Conservation (phyloP, 1,140 invertebrate species). For the Ptiloglossa arizonensis region DNA sequence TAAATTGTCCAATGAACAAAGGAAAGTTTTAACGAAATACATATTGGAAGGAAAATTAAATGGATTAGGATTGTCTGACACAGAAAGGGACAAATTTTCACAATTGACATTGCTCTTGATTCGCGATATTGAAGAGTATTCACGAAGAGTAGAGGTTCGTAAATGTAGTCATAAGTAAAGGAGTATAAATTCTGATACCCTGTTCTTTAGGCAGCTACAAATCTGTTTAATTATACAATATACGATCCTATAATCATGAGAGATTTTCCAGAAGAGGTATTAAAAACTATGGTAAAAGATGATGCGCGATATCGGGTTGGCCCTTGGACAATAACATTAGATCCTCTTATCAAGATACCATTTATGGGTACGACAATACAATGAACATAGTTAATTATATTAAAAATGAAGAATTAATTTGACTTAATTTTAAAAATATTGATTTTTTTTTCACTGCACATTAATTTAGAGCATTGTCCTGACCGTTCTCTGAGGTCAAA, state of each 20-base stretch:
- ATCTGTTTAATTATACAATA: slow-evolving; percentile 86
- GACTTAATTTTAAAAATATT: slow-evolving; percentile 4
- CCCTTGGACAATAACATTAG: slow-evolving; percentile 90
- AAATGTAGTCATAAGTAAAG: slow-evolving; percentile 7
- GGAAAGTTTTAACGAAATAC: slow-evolving; percentile 89
- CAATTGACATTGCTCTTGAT: slow-evolving; percentile 72
- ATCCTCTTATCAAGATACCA: slow-evolving; percentile 86
- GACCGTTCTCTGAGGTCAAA: slow-evolving; percentile 89
- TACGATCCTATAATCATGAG: slow-evolving; percentile 85
- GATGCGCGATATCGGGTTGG: slow-evolving; percentile 84
- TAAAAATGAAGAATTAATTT: neutral
- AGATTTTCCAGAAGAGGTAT: slow-evolving; percentile 88
- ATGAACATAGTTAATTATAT: slow-evolving; percentile 18
- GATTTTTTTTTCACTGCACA: slow-evolving; percentile 20
- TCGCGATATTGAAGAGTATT: slow-evolving; percentile 83
- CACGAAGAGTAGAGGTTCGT: slow-evolving; percentile 84
- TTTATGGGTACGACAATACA: slow-evolving; percentile 81
- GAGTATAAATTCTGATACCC: neutral
- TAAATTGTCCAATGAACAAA: slow-evolving; percentile 86
- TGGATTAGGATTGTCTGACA: slow-evolving; percentile 85
- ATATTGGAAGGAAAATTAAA: slow-evolving; percentile 91
- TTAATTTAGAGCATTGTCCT: slow-evolving; percentile 88
- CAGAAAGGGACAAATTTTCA: slow-evolving; percentile 75
- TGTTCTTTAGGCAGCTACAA: slow-evolving; percentile 81
- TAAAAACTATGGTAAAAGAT: slow-evolving; percentile 86